Evolutionary conservation across 1,140 invertebrate genomes (phyloP), one percentile per base, ranked within the genome.

Genomic region (Drosophila micromelanica): DNA sequence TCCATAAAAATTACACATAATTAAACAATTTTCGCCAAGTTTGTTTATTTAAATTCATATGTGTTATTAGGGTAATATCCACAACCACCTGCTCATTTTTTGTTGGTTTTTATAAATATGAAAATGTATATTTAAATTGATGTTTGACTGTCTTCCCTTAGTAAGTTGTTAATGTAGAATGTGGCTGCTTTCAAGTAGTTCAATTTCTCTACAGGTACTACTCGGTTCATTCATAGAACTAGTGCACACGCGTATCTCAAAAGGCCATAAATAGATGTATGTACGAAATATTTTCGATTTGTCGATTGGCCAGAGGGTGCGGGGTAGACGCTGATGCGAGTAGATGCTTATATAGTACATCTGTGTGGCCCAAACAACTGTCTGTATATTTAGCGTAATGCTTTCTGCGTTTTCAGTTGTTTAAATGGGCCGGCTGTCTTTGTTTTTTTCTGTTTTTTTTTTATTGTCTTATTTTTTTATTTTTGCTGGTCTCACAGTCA

Each of bases 371-470:
- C 35, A 70, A 49, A 71, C 67, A 84, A 71, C 78, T 74, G 60
- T 46, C 67, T 87, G 64, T 82, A 78, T 81, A 87, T 81, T 87
- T 87, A 87, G 82, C 75, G 56, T 64, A 81, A 59, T 75, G 81
- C 49, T 81, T 73, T 80, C 45, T 37, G 12, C 60, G 49, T 2
- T 42, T 62, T 74, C 70, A 68, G 42, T 60, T 73, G 63, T 68
- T 60, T 73, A 68, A 73, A 73, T 73, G 70, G 70, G 55, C 70
- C 63, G 70, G 37, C 57, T 62, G 64, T 51, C 46, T 55, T 55
- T 60, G 3, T 54, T 67, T 65, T 56, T 60, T 7, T 35, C n/a
- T 27, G 30, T n/a, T 37, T 42, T 30, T 67, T 59, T 52, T 57
- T 55, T n/a, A n/a, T n/a, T n/a, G n/a, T n/a, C n/a, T n/a, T n/a